Percentiles rank a stretch among this genome's conserved stretches.
These are phyloP conservation scores for Calameuta filiformis DNA, from an alignment of 2,888 invertebrate genomes.

Conservation along the genomic window DNA sequence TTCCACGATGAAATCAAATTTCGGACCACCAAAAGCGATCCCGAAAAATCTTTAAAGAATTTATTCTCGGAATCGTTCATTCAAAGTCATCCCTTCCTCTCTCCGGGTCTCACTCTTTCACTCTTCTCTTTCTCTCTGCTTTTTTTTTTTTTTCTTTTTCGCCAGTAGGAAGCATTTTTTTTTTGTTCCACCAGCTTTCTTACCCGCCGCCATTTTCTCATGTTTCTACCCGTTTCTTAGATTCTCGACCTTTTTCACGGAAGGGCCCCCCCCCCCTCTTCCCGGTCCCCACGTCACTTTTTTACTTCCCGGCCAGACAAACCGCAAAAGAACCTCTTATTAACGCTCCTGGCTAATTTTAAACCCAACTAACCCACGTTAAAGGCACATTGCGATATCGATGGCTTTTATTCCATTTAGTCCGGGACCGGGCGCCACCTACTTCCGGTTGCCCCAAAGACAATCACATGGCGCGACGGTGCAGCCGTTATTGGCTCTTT, in stretches of 20 bases:
- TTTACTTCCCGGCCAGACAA: background rate
- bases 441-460: constrained; percentile 37
- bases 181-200: background rate
- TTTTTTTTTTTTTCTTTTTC: too few species aligned
- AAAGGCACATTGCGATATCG: constrained; percentile 23
- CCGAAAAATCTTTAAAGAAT: constrained; percentile 36
- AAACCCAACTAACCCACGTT: constrained; percentile 29
- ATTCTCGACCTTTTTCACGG: too few species aligned
- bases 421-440: constrained; percentile 32
- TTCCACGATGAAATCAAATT: constrained; percentile 22
- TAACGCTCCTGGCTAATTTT: constrained; percentile 30
- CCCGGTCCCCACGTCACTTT: background rate
- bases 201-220: background rate
- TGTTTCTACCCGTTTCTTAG: background rate
- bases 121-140: too few species aligned
- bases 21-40: constrained; percentile 38
- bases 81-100: constrained; percentile 6
- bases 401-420: constrained; percentile 40
- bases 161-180: too few species aligned
- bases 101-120: background rate
- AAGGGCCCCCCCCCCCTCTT: too few species aligned
- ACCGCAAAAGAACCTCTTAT: constrained; percentile 19
- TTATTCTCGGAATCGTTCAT: constrained; percentile 22
- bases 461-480: constrained; percentile 37
- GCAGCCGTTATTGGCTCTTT: constrained; percentile 46